Evolutionary conservation across 1,140 invertebrate species (phyloP), one percentile per base, ranked within the genome.

Genomic region (Lucilia cuprina): DNA sequence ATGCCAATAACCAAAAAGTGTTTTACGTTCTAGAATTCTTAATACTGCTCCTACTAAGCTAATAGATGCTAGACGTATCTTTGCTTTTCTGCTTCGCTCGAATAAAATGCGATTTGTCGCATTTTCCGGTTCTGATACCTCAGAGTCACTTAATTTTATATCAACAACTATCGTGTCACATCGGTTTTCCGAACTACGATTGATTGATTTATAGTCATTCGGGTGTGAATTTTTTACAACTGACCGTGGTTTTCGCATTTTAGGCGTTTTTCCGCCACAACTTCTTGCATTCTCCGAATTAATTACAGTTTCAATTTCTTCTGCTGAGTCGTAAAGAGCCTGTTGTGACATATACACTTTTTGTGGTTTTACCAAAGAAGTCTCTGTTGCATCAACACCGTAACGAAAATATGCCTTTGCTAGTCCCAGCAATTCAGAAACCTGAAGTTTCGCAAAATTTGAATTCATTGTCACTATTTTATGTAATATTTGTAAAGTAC

Each of bases 1-100:
- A 85, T 94, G 92, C 95, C 95, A 96, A 89, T 95, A 96, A 10
- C 94, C 93, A 90, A 95, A 96, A 84, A 96, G 92, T 21, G 93
- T 89, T 80, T 93, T 83, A 91, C 92, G 83, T 85, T 91, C 92
- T 21, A 89, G 78, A 5, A 85, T 83, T 77, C 91, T 91, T 65
- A 91, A 85, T 7, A 93, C 85, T 0, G 87, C 83, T 5, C 92
- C 89, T 2, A 94, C 85, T 75, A 94, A 87, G 80, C 91, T 87
- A 8, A 93, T 85, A 5, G 93, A 91, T 65, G 92, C 91, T 14
- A 93, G 84, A 60, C 94, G 89, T 12, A 34, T 87, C 83, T 34
- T 86, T 83, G 84, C 88, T 21, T 25, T 80, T 25, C 47, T 80
- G 19, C 21, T 80, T 80, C 77, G 1, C 47, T 80, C 77, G 49